A percentile compares a stretch with the other conserved stretches of the same genome.
Evolutionary conservation across 2,888 invertebrate genomes (phyloP).

Genomic region (Strigamia crassipes): DNA sequence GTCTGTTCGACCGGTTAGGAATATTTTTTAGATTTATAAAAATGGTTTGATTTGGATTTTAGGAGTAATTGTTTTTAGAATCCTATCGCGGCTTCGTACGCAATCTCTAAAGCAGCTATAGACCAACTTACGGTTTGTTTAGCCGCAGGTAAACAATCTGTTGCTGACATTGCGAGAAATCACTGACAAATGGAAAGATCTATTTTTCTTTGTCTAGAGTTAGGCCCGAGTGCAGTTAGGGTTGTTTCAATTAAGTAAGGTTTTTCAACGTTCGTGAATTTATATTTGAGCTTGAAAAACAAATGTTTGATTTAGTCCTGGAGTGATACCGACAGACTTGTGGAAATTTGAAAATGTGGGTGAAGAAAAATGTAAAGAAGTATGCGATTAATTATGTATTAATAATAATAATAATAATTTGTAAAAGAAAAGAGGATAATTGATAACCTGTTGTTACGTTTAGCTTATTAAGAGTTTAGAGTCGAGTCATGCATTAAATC

Average conservation of each 20-base stretch:
- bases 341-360: constrained; percentile 22
- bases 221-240: constrained; percentile 1
- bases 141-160: constrained; percentile 33
- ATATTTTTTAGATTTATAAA: too few relatives aligned
- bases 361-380: constrained; percentile 16
- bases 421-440: neutral
- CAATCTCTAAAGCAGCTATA: constrained; percentile 45
- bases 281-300: neutral
- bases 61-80: constrained; percentile 5
- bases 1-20: constrained; percentile 18
- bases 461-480: constrained; percentile 21
- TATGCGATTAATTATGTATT: neutral
- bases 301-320: constrained; percentile 14
- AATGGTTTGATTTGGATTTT: too few relatives aligned
- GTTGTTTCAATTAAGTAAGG: constrained; percentile 41
- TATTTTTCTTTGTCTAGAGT: neutral
- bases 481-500: constrained; percentile 13
- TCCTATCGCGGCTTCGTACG: neutral
- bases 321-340: constrained; percentile 9
- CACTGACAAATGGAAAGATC: neutral
- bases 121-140: constrained; percentile 39
- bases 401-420: neutral
- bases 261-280: neutral
- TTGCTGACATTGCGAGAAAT: neutral
- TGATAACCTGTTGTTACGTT: neutral